Base-by-base conservation (phyloP, 2,888 invertebrate genomes). In the Tryphoninae sp. region DNA sequence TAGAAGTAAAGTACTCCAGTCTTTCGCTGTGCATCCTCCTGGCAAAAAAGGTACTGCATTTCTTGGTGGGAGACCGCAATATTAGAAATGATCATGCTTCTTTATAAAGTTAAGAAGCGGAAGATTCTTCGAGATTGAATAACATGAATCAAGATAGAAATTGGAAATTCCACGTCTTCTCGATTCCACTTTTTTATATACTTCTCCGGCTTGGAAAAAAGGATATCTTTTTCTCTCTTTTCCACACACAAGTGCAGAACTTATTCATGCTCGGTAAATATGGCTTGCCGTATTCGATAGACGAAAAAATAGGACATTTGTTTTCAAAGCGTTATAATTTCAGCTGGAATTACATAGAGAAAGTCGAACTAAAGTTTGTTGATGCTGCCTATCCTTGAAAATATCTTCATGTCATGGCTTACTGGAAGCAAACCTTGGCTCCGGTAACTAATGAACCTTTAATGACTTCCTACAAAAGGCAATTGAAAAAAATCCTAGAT, bases 111-210 rank as follows among this genome's bases (percentile, higher is more conserved):
- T 4, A 42, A 59, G 26, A 59, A 19, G 8, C 4, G 13, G 9
- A 16, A 58, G 53, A 59, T 13, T 67, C 49, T 19, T 19, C 22
- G 59, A 13, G 75, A 59, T 75, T 59, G 58, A 67, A 75, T 59
- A 33, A 75, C 9, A 67, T 51, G 51, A 26, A 49, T 13, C 49
- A 59, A 45, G 53, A 11, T 42, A 9, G 9, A 3, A 22, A 42
- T 19, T 4, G 55, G 33, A 45, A 79, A 58, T 74, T 68, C 55
- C 53, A 58, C 62, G 61, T 62, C 22, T 68, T 13, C n/a, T 22
- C 9, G 13, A 19, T 23, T 42, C 49, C 9, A 23, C 33, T 45
- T 64, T 26, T 26, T n/a, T 75, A 55, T 59, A 65, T 49, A 33
- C 2, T 42, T 40, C 19, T 19, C 8, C 16, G 42, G 22, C 61